Base-by-base conservation (phyloP, 1,140 invertebrate species). In the Anastrepha obliqua region DNA sequence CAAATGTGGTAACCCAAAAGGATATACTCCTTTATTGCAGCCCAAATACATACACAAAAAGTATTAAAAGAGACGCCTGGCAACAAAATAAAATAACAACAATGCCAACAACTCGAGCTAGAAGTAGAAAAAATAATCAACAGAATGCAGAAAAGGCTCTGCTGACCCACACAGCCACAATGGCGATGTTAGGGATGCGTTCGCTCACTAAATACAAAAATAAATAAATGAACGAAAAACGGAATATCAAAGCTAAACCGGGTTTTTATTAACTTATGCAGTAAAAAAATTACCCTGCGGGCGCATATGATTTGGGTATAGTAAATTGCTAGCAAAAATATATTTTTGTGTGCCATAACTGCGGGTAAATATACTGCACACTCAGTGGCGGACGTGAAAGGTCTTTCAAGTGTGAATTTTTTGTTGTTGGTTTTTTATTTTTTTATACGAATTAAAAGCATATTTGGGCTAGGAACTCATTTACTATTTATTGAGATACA, bases 1-100 rank as follows among this genome's bases (percentile, higher is more conserved):
- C 67, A 47, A 74, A 74, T 74, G 67, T 11, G 67, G 67, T 47
- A 74, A 74, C 42, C 67, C 67, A 44, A 74, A 74, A n/a, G 67
- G 67, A 74, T 74, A 55, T 55, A 39, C 67, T 42, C 67, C 39
- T 74, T 74, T 74, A 74, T 74, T 44, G 67, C 67, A 47, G 67
- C 67, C 42, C 1, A 74, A 74, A 47, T 74, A 44, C 39, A 42
- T 42, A 55, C 51, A 11, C 6, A 55, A n/a, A 42, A 8, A 74
- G 67, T 4, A 17, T 62, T 62, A 11, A 62, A 62, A 17, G 60
- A 17, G 17, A 62, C 67, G 15, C 42, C 7, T 8, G 64, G 2
- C 3, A 13, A 13, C 7, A 39, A 65, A 65, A 58, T 58, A 62
- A 11, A 42, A 15, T 13, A 2, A 70, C 65, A 70, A 44, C 65